Base-by-base conservation (phyloP, 2,797 vertebrate species). In the Sebastes kiyomatsui region DNA sequence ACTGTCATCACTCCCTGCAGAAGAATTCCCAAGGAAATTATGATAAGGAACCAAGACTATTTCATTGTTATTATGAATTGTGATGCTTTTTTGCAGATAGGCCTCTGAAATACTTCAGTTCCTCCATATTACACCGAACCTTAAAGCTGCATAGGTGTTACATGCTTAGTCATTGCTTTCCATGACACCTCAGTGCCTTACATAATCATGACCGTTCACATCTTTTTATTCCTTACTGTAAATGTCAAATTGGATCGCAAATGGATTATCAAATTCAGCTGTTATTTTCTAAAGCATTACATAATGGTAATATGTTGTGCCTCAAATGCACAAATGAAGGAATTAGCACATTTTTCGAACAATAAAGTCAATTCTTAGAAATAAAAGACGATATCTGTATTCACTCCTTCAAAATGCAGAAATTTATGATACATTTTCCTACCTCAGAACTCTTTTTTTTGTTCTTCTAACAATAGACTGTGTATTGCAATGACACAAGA, bases 21-120 rank as follows among this genome's bases (percentile, higher is more conserved):
- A 67, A 67, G 67, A 70, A 82, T 82, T 85, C 85, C 75, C 46
- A 69, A 69, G 81, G 80, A 92, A 90, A 87, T 85, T 67, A 72
- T 66, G 77, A 75, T 61, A 82, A 77, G 66, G 30, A 75, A 66
- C 59, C 8, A 3, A 72, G 46, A 71, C 52, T 33, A 52, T 81
- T 76, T 78, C 60, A 32, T 67, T 61, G 59, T 78, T 81, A 56
- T 77, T 75, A 75, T 71, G 69, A 64, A 9, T 60, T 76, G 23
- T 67, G 60, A 42, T 69, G 11, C 8, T n/a, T 64, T 72, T 58
- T 38, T 30, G 2, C 35, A 42, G 10, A 18, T 23, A 65, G 27
- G 22, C 58, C 54, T 68, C 35, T 54, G 28, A 79, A 74, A 71
- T 79, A 75, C 55, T 52, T 79, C 13, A 67, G 32, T 72, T 56